Evolutionary conservation across 2,888 invertebrate species (phyloP), one percentile per base, ranked within the genome.

Genomic region (Dichetophora obliterata): DNA sequence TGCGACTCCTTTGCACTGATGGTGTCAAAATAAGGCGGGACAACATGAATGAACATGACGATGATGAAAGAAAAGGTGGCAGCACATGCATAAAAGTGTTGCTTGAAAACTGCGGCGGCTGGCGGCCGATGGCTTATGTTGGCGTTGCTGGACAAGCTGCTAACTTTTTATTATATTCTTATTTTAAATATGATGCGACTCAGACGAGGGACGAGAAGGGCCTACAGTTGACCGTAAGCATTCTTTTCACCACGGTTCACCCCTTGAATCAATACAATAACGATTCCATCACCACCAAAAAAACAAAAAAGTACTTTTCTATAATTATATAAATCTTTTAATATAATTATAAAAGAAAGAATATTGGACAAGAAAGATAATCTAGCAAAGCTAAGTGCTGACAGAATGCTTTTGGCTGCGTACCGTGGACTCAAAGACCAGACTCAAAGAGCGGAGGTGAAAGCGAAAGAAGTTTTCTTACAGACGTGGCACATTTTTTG

Each of bases 1-100:
- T 82, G 79, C 81, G 83, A 83, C 81, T 82, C 82, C 34, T 77
- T 78, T 78, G 77, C 76, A 74, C 78, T 75, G 76, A 16, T 52
- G 59, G 16, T 14, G 57, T 43, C 54, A 50, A n/a, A 68, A 79
- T 72, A 78, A 71, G 34, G 61, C 75, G 74, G 75, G 24, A 82
- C 78, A 77, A 61, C 82, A 77, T 78, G 75, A 80, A 77, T 63
- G 22, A 43, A 68, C 37, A 69, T 19, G 68, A 34, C 24, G 68
- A 57, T 77, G 43, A 73, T 77, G 43, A 73, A 75, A 31, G n/a
- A n/a, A n/a, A n/a, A n/a, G n/a, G n/a, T 61, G 80, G 69, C 77
- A 77, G 76, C 81, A 0, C 52, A 80, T n/a, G 22, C 48, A 50
- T 24, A 79, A 14, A 61, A 78, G 61, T 66, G 59, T 50, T 70